phyloP scores from a whole-genome alignment of 2,797 vertebrate genomes.

The Allochrocebus solatus region DNA sequence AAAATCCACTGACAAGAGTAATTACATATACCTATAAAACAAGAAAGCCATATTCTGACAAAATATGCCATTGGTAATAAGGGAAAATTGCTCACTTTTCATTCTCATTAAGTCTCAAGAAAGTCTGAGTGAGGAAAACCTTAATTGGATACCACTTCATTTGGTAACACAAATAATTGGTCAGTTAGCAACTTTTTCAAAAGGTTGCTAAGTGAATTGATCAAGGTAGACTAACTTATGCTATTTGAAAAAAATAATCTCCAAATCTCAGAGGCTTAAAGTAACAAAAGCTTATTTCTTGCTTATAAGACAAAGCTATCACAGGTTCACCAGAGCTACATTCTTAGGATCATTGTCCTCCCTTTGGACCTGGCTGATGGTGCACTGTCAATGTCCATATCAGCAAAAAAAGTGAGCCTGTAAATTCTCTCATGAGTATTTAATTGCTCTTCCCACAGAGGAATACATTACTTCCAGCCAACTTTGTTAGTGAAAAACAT shows the following conservation, averaged over 20 bases:
- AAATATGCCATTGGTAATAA: neutral
- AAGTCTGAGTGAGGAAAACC: neutral
- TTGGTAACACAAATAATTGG: neutral
- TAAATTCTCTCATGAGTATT: neutral
- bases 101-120: neutral
- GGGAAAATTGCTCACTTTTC: neutral
- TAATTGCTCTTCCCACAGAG: neutral
- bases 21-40: neutral
- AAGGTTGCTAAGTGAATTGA: neutral
- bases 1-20: neutral
- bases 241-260: neutral
- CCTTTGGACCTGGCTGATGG: neutral
- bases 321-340: rapidly evolving
- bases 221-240: neutral
- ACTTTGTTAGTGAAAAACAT: neutral
- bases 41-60: neutral
- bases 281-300: neutral
- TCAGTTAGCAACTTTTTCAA: neutral
- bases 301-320: neutral
- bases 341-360: neutral
- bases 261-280: neutral
- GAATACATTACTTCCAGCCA: neutral
- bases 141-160: neutral
- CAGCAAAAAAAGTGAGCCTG: neutral
- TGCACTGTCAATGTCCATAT: neutral